Percentiles rank a stretch among this genome's conserved stretches.
Conservation (phyloP, 2,888 invertebrate species). For the Harpalus rufipes region DNA sequence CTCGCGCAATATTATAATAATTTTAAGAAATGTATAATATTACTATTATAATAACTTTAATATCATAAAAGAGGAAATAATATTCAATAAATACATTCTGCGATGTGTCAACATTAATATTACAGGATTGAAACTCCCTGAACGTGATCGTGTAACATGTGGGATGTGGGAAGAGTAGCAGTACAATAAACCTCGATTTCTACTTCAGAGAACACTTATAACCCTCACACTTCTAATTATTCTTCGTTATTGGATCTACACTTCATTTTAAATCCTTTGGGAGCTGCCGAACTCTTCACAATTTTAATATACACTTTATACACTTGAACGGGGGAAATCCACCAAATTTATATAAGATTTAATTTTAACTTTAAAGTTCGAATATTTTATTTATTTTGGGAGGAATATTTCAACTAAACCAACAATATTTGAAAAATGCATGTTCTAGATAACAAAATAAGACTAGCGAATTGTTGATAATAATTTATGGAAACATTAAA, state of each 20-base stretch:
- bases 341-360: not conserved
- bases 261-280: not conserved
- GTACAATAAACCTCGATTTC: conserved; percentile 14
- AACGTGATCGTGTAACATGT: not conserved
- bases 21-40: too few species aligned
- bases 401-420: too few species aligned
- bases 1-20: too few species aligned
- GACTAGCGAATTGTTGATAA: too few species aligned
- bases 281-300: not conserved
- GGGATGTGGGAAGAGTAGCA: not conserved
- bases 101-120: conserved; percentile 2
- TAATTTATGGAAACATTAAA: too few species aligned
- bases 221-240: conserved; percentile 32
- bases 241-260: conserved; percentile 32
- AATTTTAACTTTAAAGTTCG: too few species aligned
- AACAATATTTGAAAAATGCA: too few species aligned
- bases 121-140: not conserved
- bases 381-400: too few species aligned
- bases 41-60: not conserved
- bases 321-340: not conserved
- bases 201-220: not conserved
- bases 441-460: too few species aligned
- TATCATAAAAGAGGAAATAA: not conserved
- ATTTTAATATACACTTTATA: not conserved
- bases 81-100: not conserved